Percentiles rank a stretch among this genome's conserved stretches.
Conservation (phyloP, 2,113 vertebrate species). For the Rhabdornis inornatus region DNA sequence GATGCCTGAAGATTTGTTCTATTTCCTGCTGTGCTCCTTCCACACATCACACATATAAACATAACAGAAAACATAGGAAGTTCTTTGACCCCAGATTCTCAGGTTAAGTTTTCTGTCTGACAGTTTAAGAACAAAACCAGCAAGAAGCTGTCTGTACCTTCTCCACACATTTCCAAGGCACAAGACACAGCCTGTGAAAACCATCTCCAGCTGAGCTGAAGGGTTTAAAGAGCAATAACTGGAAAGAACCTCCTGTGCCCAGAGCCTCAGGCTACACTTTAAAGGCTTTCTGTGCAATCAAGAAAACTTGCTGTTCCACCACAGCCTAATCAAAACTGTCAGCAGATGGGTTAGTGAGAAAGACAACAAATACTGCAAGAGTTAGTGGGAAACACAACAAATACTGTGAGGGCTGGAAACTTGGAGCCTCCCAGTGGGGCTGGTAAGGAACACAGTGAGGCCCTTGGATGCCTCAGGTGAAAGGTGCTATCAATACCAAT, state of each 20-base stretch:
- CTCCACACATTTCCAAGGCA: neutral
- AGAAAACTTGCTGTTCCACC: neutral
- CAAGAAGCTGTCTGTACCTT: neutral
- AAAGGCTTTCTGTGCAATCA: neutral
- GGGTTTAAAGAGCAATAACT: neutral
- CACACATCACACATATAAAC: neutral
- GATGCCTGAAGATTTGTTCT: neutral
- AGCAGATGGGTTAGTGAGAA: neutral
- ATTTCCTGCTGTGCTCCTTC: neutral
- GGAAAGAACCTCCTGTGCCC: neutral
- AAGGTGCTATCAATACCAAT: neutral
- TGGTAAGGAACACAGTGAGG: neutral
- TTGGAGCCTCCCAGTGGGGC: neutral
- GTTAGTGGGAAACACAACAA: neutral
- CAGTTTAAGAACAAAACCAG: neutral
- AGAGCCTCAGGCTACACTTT: neutral
- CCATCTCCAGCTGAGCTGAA: neutral
- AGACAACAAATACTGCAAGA: neutral
- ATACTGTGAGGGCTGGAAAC: neutral
- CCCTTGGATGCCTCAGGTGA: neutral
- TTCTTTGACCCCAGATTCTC: neutral
- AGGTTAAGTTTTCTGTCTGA: neutral
- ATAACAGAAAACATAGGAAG: neutral
- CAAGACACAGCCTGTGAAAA: neutral
- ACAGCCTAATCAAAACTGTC: neutral